phyloP scores from a whole-genome alignment of 2,113 vertebrate genomes.

The Cryptomyrus ogoouensis region DNA sequence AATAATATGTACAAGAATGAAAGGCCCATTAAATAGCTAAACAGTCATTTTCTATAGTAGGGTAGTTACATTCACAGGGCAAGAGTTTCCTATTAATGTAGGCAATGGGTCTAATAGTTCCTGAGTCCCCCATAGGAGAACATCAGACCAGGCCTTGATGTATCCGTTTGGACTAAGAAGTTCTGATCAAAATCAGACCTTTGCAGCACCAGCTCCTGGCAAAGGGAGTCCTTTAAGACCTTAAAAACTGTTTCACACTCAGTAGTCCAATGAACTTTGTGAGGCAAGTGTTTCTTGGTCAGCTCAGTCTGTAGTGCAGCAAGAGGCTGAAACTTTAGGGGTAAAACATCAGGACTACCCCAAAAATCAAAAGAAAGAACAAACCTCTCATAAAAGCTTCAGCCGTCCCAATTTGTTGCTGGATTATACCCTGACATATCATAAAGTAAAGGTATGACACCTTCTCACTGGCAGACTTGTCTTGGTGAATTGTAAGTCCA shows the following conservation, averaged over 20 bases:
- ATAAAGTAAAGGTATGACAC: not conserved
- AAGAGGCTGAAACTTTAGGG: not conserved
- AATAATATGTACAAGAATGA: too few relatives aligned
- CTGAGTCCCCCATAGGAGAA: not conserved
- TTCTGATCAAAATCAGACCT: not conserved
- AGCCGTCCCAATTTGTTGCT: not conserved
- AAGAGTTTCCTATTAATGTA: not conserved
- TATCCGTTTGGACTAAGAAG: not conserved
- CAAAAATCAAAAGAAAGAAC: not conserved
- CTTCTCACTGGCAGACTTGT: not conserved
- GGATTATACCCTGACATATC: not conserved
- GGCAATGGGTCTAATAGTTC: not conserved
- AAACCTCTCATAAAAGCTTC: not conserved
- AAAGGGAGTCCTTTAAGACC: not conserved
- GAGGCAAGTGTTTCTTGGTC: not conserved
- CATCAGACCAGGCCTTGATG: not conserved
- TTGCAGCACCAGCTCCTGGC: not conserved
- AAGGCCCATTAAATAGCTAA: too few relatives aligned
- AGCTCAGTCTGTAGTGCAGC: not conserved
- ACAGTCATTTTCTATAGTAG: too few relatives aligned
- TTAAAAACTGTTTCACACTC: not conserved
- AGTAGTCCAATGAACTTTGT: not conserved
- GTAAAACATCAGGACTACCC: not conserved
- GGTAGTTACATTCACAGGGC: too few relatives aligned
- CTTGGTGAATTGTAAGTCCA: not conserved